Conservation (phyloP, 2,888 invertebrate species). For the Caenorhabditis wallacei region DNA sequence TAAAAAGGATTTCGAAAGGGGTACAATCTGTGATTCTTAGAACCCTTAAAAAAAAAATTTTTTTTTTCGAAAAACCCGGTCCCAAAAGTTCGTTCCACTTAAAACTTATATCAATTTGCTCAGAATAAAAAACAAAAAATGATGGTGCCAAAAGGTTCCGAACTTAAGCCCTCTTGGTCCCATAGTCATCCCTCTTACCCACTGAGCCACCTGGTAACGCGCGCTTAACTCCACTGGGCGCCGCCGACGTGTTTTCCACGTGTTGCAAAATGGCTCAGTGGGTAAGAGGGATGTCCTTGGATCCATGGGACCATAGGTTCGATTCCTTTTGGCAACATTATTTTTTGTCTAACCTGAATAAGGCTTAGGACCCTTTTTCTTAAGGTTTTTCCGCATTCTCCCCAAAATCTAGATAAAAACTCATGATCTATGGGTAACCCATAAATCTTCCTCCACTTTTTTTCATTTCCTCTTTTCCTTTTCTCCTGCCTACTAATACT, state of each 20-base stretch:
- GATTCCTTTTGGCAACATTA: background rate
- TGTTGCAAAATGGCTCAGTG: no score
- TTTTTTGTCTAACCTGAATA: background rate
- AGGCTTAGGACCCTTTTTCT: background rate
- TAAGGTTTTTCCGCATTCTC: no score
- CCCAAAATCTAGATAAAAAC: background rate
- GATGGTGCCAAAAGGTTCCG: background rate
- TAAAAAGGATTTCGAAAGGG: no score
- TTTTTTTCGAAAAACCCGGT: no score
- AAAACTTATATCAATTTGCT: no score
- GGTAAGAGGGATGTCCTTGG: no score
- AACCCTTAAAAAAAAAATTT: no score
- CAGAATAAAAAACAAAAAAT: no score
- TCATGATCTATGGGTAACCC: slow-evolving; percentile 12
- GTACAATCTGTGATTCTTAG: no score
- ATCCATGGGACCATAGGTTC: no score
- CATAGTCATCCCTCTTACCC: background rate
- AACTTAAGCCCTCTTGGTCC: background rate
- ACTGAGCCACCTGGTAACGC: background rate
- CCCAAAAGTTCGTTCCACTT: no score
- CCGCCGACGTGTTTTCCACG: background rate
- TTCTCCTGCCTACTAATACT: background rate
- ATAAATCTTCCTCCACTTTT: background rate
- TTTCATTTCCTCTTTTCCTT: background rate
- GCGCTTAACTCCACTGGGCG: background rate